These are phyloP conservation scores for Myrmecophaga tridactyla DNA, from an alignment of 2,113 vertebrate species.

Conservation along the genomic window DNA sequence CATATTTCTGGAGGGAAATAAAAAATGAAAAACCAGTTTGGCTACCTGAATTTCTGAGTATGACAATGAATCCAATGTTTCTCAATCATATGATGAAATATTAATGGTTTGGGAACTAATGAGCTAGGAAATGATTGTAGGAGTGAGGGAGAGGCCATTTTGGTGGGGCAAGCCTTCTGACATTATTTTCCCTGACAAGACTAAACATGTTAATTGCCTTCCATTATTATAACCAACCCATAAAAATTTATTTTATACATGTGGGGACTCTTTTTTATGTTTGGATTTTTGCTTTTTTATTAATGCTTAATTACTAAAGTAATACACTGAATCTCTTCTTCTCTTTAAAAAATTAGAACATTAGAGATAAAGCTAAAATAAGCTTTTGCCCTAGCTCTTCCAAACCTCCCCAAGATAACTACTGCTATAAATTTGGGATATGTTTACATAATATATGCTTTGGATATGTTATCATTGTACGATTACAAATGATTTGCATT, in stretches of 20 bases:
- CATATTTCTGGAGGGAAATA: neutral
- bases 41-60: slow-evolving; percentile 5
- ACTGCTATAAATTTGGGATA: neutral
- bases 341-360: neutral
- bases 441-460: slow-evolving; percentile 4
- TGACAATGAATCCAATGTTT: slow-evolving; percentile 7
- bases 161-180: neutral
- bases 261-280: neutral
- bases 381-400: neutral
- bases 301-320: neutral
- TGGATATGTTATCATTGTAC: neutral
- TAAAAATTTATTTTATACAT: slow-evolving; percentile 22
- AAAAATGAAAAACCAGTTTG: neutral
- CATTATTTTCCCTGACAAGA: neutral
- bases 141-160: neutral
- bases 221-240: neutral
- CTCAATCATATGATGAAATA: neutral
- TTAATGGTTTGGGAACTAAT: slow-evolving; percentile 34
- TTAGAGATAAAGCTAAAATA: slow-evolving; percentile 11
- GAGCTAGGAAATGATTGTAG: neutral
- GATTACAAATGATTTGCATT: neutral
- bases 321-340: neutral
- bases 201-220: neutral
- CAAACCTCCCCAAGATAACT: neutral
- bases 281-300: neutral